A percentile compares a stretch with the other conserved stretches of the same genome.
phyloP scores from a whole-genome alignment of 2,113 vertebrate genomes.

The Cynoglossus semilaevis region DNA sequence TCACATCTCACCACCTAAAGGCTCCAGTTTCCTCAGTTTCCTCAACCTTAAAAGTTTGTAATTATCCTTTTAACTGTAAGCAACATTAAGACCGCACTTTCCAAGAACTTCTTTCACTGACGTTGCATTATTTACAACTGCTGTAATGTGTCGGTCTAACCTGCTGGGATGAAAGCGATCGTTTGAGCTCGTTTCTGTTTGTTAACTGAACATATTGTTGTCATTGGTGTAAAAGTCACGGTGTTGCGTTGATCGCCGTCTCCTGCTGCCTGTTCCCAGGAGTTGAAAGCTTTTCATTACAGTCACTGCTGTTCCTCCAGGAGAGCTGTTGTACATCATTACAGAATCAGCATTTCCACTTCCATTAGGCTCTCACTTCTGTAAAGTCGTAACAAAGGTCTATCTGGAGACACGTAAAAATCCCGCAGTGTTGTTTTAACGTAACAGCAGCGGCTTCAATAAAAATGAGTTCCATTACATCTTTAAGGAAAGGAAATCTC shows the following conservation, averaged over 20 bases:
- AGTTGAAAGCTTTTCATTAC: conserved; percentile 49
- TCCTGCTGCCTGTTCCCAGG: conserved; percentile 29
- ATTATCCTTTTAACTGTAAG: conserved; percentile 63
- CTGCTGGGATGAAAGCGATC: conserved; percentile 14
- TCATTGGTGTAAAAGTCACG: not conserved
- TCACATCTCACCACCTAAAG: conserved; percentile 62
- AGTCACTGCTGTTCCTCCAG: conserved; percentile 23
- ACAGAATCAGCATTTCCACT: conserved; percentile 31
- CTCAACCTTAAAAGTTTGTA: conserved; percentile 61
- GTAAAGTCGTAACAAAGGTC: conserved; percentile 20
- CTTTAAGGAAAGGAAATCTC: conserved; percentile 9
- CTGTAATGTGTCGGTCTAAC: conserved; percentile 31
- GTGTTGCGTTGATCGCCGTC: conserved; percentile 21
- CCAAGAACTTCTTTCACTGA: conserved; percentile 57
- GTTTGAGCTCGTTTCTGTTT: not conserved
- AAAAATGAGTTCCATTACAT: not conserved
- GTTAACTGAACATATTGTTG: conserved; percentile 4
- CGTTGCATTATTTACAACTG: conserved; percentile 31
- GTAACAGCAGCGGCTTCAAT: conserved; percentile 4
- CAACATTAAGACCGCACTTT: conserved; percentile 52
- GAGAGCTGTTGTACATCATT: conserved; percentile 29
- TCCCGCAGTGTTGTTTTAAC: not conserved
- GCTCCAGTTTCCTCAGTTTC: conserved; percentile 65
- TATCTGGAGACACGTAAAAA: conserved; percentile 12
- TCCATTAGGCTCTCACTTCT: conserved; percentile 30